A percentile compares a stretch with the other conserved stretches of the same genome.
These are phyloP conservation scores for Setipinna tenuifilis DNA, from an alignment of 2,797 vertebrate species.

Conservation along the genomic window DNA sequence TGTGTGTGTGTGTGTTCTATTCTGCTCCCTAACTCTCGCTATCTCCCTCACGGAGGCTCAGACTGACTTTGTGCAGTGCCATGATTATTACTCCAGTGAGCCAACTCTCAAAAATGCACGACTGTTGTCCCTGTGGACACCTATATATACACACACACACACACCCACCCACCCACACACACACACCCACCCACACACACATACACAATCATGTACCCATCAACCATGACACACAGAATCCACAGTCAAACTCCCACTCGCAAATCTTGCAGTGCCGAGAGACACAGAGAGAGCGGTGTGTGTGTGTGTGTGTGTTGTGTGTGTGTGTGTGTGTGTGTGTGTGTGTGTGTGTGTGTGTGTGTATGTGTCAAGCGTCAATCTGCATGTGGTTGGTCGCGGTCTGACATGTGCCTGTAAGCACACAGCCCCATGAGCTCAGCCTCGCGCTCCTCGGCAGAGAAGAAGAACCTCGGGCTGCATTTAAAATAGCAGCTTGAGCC, in stretches of 20 bases:
- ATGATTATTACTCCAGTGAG: neutral
- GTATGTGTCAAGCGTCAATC: constrained; percentile 41
- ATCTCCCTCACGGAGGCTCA: neutral
- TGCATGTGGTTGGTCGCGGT: constrained; percentile 28
- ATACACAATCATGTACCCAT: constrained; percentile 47
- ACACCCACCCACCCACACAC: neutral
- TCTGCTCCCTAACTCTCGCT: neutral
- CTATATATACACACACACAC: neutral
- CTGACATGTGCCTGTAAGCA: constrained; percentile 51
- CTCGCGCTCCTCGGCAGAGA: constrained; percentile 13
- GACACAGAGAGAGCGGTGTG: constrained; percentile 14
- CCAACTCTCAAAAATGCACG: neutral
- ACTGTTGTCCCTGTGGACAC: neutral
- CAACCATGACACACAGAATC: neutral
- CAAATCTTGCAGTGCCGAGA: neutral
- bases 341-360: constrained; percentile 22
- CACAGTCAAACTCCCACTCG: neutral
- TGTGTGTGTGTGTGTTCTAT: neutral
- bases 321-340: constrained; percentile 25
- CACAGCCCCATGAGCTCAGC: neutral
- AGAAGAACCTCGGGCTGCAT: constrained; percentile 44
- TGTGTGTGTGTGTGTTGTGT: constrained; percentile 20
- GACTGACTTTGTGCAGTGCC: neutral
- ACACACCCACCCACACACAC: constrained; percentile 53
- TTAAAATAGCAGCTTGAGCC: constrained; percentile 40